These are phyloP conservation scores for Amazona guildingii DNA, from an alignment of 2,113 vertebrate genomes.

Conservation along the genomic window DNA sequence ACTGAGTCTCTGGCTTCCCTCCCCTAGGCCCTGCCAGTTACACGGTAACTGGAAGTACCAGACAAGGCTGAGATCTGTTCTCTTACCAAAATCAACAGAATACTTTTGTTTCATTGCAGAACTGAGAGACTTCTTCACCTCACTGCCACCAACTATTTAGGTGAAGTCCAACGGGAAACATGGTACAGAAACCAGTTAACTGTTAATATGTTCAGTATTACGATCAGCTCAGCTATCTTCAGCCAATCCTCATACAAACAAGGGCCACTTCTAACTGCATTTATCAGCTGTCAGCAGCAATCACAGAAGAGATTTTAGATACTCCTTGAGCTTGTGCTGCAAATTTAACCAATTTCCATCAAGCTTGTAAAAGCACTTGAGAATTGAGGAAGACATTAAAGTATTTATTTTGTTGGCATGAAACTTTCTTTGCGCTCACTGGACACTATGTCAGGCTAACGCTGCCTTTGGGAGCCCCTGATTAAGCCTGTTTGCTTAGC, in stretches of 20 bases:
- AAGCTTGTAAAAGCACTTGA: neutral
- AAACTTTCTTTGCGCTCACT: neutral
- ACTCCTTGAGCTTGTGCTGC: neutral
- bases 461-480: neutral
- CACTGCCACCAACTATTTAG: neutral
- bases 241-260: neutral
- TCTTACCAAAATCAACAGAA: constrained; percentile 43
- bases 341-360: neutral
- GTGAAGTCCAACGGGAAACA: neutral
- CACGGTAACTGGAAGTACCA: constrained; percentile 57
- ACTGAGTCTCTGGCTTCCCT: constrained; percentile 58
- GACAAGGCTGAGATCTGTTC: constrained; percentile 39
- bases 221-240: constrained; percentile 25
- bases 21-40: constrained; percentile 51
- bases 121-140: constrained; percentile 51
- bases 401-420: neutral
- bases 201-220: neutral
- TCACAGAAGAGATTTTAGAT: neutral
- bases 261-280: neutral
- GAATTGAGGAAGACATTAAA: neutral
- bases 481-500: neutral
- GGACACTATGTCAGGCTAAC: neutral
- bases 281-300: constrained; percentile 33
- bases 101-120: constrained; percentile 52
- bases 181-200: neutral